Evolutionary conservation across 2,888 invertebrate genomes (phyloP), one percentile per base, ranked within the genome.

Genomic region (Latrodectus elegans): DNA sequence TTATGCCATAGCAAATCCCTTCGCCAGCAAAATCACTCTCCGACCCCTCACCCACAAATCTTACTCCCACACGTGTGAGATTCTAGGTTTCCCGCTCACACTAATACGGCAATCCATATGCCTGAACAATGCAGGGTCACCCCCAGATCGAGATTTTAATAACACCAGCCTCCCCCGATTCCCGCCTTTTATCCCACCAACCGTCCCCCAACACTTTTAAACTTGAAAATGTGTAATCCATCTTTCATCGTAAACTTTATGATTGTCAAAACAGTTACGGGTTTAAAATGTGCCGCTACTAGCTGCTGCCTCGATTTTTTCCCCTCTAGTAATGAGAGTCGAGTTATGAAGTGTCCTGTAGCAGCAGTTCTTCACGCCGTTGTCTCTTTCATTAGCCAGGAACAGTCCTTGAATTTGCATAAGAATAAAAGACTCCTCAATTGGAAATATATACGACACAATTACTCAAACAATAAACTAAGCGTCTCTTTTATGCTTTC

Each of bases 1-100:
- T 85, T 85, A 80, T 75, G 85, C 72, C 79, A 68, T 55, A 22
- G 60, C 64, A 85, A 85, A 70, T 75, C 85, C 70, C 75, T 68
- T n/a, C 55, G 10, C 60, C 17, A 65, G 38, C 49, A 17, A 55
- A 80, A 72, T 80, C 64, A 38, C 53, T 22, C 70, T 55, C 60
- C 38, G 55, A 49, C 8, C 75, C 22, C 52, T 60, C 60, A 52
- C 60, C 60, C 80, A 60, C 78, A 70, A 70, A 64, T 72, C 80
- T 72, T 22, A 65, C 75, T 17, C 22, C 52, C 67, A 65, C 78
- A 67, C 78, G 73, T 78, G 72, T 79, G 74, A 60, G 60, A 38
- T 38, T 38, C 38, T 38, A 38, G 77, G 53, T 55, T 64, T 52
- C 38, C 8, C 15, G 53, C 71, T 51, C 51, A 49, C 60, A 80